Evolutionary conservation across 1,140 invertebrate species (phyloP).

Genomic region (Gryon sp.): DNA sequence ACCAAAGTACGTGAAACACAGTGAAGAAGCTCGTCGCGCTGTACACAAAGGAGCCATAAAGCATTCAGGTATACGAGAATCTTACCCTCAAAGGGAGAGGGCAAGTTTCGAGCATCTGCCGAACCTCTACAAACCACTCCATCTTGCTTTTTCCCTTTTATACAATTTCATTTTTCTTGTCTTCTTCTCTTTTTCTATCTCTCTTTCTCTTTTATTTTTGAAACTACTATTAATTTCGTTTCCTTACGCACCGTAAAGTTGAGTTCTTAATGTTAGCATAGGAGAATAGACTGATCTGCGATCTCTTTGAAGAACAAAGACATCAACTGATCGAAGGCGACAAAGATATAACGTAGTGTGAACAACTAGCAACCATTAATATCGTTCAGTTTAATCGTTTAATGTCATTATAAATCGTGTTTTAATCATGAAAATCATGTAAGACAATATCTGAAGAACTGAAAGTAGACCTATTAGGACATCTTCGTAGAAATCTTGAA

Average conservation of each 20-base stretch:
- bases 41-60: slow-evolving; percentile 66
- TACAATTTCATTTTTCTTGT: slow-evolving; percentile 22
- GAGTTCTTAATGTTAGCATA: slow-evolving; percentile 32
- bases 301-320: slow-evolving; percentile 42
- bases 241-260: slow-evolving; percentile 38
- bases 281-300: slow-evolving; percentile 36
- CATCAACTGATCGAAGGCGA: slow-evolving; percentile 49
- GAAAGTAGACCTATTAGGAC: no score
- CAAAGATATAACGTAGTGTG: slow-evolving; percentile 41
- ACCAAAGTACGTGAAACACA: slow-evolving; percentile 34
- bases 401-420: no score
- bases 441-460: no score
- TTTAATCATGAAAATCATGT: no score
- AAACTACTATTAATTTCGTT: slow-evolving; percentile 46
- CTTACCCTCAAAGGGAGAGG: slow-evolving; percentile 10
- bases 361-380: slow-evolving; percentile 27
- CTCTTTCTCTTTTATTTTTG: slow-evolving; percentile 11
- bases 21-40: slow-evolving; percentile 42
- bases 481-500: no score
- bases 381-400: slow-evolving; percentile 8
- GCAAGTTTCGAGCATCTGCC: slow-evolving; percentile 18
- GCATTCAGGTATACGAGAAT: slow-evolving; percentile 53
- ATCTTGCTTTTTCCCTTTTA: slow-evolving; percentile 12
- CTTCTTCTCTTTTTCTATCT: no score
- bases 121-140: slow-evolving; percentile 24